Evolutionary conservation across 2,113 vertebrate species (phyloP).

Genomic region (Chinchilla lanigera): DNA sequence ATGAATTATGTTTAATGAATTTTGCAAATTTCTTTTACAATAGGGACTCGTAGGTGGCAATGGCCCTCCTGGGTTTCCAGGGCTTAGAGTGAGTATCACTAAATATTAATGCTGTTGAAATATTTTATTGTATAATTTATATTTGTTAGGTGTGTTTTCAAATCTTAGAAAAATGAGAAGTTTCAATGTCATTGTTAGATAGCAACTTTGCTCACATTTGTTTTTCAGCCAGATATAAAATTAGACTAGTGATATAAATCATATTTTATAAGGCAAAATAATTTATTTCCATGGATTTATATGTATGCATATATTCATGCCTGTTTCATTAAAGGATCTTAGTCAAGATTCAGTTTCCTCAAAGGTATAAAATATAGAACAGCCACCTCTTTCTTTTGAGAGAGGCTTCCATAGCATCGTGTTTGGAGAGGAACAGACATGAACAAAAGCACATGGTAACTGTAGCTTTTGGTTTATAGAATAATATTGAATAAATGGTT

Average conservation of each 20-base stretch:
- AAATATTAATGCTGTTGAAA: constrained; percentile 9
- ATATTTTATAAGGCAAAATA: constrained; percentile 10
- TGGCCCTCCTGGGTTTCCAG: constrained; percentile 95
- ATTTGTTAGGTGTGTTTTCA: background rate
- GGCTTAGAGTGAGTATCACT: constrained; percentile 93
- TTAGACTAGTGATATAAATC: background rate
- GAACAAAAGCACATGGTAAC: background rate
- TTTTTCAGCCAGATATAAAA: constrained; percentile 1
- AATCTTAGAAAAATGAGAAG: background rate
- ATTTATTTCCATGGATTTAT: background rate
- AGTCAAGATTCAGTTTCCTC: background rate
- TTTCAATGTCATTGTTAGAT: constrained; percentile 18
- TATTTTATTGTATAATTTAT: constrained; percentile 39
- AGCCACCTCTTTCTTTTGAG: background rate
- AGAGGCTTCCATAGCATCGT: background rate
- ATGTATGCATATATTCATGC: background rate
- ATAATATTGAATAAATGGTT: constrained; percentile 23
- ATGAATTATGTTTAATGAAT: constrained; percentile 25
- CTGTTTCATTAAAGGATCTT: background rate
- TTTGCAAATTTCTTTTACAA: constrained; percentile 61
- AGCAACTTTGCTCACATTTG: background rate
- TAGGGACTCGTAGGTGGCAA: constrained; percentile 93
- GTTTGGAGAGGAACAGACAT: background rate
- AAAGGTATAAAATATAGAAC: background rate
- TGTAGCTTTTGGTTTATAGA: background rate